phyloP scores from a whole-genome alignment of 2,113 vertebrate species.

The Xiphorhynchus elegans region DNA sequence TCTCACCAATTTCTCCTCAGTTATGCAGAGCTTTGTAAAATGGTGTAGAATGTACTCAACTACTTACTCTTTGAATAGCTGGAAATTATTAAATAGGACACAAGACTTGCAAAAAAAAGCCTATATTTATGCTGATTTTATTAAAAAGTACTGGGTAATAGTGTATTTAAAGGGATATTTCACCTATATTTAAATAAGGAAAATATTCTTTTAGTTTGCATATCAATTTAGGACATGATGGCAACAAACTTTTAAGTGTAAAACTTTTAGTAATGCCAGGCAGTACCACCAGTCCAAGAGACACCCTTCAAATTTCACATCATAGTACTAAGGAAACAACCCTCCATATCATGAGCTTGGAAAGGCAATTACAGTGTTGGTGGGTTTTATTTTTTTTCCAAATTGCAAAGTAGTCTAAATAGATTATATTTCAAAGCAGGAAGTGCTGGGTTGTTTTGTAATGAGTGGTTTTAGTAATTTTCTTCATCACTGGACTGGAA shows the following conservation, averaged over 20 bases:
- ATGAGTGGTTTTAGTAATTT: constrained; percentile 1
- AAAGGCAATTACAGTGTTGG: background rate
- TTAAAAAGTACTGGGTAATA: background rate
- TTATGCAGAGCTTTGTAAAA: background rate
- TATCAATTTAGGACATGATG: background rate
- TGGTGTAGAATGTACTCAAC: too few relatives aligned
- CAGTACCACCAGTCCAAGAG: background rate
- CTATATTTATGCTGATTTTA: background rate
- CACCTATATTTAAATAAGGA: background rate
- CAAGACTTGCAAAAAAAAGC: background rate
- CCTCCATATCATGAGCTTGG: background rate
- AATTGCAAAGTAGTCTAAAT: background rate
- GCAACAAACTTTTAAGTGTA: background rate
- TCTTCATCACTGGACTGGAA: background rate
- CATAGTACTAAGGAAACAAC: background rate
- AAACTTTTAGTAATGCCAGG: background rate
- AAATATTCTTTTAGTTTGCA: background rate
- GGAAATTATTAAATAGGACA: background rate
- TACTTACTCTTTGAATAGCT: background rate
- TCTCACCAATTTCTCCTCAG: background rate
- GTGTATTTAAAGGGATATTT: background rate
- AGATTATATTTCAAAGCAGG: constrained; percentile 8
- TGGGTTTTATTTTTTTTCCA: background rate
- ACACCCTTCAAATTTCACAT: background rate
- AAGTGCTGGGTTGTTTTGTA: constrained; percentile 11